Conservation (phyloP, 2,113 vertebrate genomes). For the Rhipidura dahli region DNA sequence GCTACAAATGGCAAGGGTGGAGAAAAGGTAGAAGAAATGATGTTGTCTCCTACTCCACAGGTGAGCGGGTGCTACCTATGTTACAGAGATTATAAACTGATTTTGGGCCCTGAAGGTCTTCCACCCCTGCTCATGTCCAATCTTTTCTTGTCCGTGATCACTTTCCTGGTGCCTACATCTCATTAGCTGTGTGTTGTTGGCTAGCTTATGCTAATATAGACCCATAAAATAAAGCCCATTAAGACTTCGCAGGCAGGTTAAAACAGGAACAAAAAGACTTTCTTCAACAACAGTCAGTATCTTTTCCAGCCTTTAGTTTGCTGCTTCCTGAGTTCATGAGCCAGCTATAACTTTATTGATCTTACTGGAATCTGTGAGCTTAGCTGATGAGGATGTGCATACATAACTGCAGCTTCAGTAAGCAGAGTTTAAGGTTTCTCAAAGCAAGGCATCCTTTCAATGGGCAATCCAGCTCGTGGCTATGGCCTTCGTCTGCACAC, state of each 20-base stretch:
- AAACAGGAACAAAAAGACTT: not conserved
- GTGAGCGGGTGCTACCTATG: fast-evolving
- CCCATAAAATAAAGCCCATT: not conserved
- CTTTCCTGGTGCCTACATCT: not conserved
- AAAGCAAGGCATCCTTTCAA: not conserved
- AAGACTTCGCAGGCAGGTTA: not conserved
- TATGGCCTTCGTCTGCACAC: not conserved
- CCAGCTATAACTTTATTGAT: not conserved
- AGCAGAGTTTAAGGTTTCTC: not conserved
- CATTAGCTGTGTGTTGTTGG: not conserved
- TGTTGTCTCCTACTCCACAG: not conserved
- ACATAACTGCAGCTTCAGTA: not conserved
- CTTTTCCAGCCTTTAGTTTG: not conserved
- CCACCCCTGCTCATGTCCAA: not conserved
- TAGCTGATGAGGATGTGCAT: not conserved
- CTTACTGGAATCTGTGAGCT: not conserved
- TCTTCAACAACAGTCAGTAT: not conserved
- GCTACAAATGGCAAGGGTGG: not conserved
- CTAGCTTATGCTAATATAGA: not conserved
- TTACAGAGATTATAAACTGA: not conserved
- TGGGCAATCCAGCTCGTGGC: not conserved
- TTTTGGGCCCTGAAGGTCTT: not conserved
- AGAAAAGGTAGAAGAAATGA: not conserved
- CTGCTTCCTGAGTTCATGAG: not conserved
- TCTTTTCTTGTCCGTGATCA: not conserved